Base-by-base conservation (phyloP, 2,797 vertebrate genomes). In the Hozukius guyotensis region DNA sequence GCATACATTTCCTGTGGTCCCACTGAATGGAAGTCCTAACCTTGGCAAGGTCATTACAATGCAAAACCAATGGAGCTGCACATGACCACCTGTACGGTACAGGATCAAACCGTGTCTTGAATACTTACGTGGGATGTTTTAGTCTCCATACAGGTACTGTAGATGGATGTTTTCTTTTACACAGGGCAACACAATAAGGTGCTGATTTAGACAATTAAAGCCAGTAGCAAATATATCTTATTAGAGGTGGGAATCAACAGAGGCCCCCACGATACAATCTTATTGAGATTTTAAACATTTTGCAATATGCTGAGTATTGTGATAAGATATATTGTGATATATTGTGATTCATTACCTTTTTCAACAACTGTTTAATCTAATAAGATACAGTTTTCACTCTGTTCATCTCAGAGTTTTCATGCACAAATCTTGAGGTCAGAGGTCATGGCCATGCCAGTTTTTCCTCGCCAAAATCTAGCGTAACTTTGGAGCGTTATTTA, bases 1-100 rank as follows among this genome's bases (percentile, higher is more conserved):
- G 80, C 78, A 69, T 77, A 56, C 16, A 55, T 86, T 78, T 77
- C 77, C 67, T 52, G 25, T n/a, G 13, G 78, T 57, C 64, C n/a
- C 29, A 8, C 36, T 84, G 77, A 88, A 82, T 81, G 77, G 63
- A 85, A 77, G 32, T 59, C 57, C 69, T 83, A 72, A 86, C 85
- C 78, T 89, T 85, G 82, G 42, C 81, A 90, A 88, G 89, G 89
- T 88, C 89, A 83, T 72, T 34, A 55, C 34, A 20, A 78, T 75
- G 73, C 72, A 78, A 75, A 78, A 72, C 49, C 42, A 24, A 49
- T 63, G 16, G 42, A 77, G 78, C 66, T 20, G 8, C 59, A 73
- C 67, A 34, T 31, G 85, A 77, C 75, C 83, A 87, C 77, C 85
- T 81, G 84, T 73, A 42, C 14, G 0, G 46, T 16, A 16, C 12